These are phyloP conservation scores for Agrilus mali DNA, from an alignment of 2,888 invertebrate species.

Conservation along the genomic window DNA sequence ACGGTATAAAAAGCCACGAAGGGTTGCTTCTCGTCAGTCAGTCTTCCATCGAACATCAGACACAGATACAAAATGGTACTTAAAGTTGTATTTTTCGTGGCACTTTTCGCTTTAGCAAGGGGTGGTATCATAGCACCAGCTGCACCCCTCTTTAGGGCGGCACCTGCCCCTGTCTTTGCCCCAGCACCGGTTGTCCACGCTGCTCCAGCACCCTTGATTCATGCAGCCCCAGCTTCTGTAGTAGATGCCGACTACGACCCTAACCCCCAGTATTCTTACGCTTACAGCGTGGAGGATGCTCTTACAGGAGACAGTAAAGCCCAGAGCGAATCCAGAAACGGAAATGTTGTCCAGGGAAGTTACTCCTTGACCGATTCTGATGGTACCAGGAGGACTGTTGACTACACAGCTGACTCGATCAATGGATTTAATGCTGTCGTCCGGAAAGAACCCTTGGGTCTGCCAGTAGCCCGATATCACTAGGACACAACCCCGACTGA, in stretches of 20 bases:
- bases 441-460: slow-evolving; percentile 43
- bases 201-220: slow-evolving; percentile 3
- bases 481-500: neutral
- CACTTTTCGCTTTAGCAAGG: no score
- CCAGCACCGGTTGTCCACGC: no score
- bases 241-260: slow-evolving; percentile 35
- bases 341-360: slow-evolving; percentile 41
- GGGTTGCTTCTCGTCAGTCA: no score
- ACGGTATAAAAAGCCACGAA: no score
- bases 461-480: slow-evolving; percentile 24
- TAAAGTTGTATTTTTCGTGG: no score
- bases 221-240: slow-evolving; percentile 20
- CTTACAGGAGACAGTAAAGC: slow-evolving; percentile 41
- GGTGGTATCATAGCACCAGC: no score
- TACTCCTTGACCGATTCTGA: slow-evolving; percentile 42
- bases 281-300: slow-evolving; percentile 42
- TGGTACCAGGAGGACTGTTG: slow-evolving; percentile 39
- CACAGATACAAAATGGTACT: no score
- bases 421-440: slow-evolving; percentile 54
- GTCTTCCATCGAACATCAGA: no score
- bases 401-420: slow-evolving; percentile 45
- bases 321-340: slow-evolving; percentile 38
- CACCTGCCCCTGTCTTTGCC: no score
- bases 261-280: slow-evolving; percentile 43
- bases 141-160: no score